Conservation (phyloP, 2,797 vertebrate genomes). For the Tangara arthus region DNA sequence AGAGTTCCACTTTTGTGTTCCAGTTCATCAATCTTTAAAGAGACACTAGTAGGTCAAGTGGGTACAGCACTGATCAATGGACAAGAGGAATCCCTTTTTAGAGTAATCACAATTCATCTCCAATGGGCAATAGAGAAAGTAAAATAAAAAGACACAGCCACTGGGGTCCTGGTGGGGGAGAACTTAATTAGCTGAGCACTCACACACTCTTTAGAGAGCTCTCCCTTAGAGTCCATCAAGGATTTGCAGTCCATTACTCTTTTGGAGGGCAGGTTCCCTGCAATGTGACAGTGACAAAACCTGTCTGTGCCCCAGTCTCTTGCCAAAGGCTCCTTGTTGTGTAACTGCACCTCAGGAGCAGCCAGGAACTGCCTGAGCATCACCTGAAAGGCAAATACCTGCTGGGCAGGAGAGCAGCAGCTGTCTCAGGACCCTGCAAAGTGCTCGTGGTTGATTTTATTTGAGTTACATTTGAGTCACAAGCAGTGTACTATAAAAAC, state of each 20-base stretch:
- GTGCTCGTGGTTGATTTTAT: background rate
- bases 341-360: background rate
- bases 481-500: fast-evolving
- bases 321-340: background rate
- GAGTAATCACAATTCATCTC: constrained; percentile 42
- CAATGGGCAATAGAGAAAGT: background rate
- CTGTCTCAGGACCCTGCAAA: background rate
- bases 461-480: background rate
- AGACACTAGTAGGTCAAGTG: constrained; percentile 44
- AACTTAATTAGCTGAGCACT: constrained; percentile 3
- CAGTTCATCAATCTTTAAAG: constrained; percentile 66
- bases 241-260: background rate
- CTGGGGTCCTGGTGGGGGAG: background rate
- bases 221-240: background rate
- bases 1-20: constrained; percentile 52
- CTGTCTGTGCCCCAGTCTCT: background rate
- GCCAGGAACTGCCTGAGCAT: background rate
- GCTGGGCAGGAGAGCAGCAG: background rate
- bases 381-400: background rate
- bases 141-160: background rate
- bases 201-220: background rate
- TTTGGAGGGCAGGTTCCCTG: background rate
- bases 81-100: constrained; percentile 32
- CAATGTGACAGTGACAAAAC: background rate
- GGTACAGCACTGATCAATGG: constrained; percentile 34